Evolutionary conservation across 2,113 vertebrate species (phyloP).

Genomic region (Ceratotherium simum): DNA sequence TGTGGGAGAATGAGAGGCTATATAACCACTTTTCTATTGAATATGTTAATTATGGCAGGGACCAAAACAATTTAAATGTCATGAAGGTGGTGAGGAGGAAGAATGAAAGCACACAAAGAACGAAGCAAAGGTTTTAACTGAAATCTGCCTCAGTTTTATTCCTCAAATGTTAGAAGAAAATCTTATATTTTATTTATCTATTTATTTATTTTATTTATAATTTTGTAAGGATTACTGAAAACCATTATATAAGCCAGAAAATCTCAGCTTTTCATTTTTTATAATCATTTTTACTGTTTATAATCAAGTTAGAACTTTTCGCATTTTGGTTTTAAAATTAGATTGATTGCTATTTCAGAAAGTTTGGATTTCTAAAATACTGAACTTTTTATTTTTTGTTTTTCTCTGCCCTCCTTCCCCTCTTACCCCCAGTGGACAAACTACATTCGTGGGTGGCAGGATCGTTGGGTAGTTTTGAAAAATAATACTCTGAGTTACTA

Average conservation of each 20-base stretch:
- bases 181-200: background rate
- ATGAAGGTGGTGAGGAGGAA: background rate
- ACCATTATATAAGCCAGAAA: slow-evolving; percentile 17
- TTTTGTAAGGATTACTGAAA: slow-evolving; percentile 29
- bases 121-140: slow-evolving; percentile 30
- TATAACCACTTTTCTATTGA: slow-evolving; percentile 22
- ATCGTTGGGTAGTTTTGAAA: slow-evolving; percentile 98
- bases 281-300: slow-evolving; percentile 37
- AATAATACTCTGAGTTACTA: slow-evolving; percentile 97
- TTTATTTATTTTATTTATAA: slow-evolving; percentile 5
- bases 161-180: slow-evolving; percentile 50
- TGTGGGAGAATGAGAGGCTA: background rate
- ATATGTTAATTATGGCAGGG: slow-evolving; percentile 24
- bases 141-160: slow-evolving; percentile 28
- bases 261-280: background rate
- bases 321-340: slow-evolving; percentile 58
- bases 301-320: slow-evolving; percentile 31
- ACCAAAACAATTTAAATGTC: background rate
- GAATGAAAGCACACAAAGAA: background rate
- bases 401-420: slow-evolving; percentile 67
- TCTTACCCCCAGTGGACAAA: slow-evolving; percentile 95
- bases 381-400: slow-evolving; percentile 63
- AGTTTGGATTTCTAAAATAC: slow-evolving; percentile 66
- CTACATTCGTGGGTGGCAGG: slow-evolving; percentile 99
- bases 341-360: slow-evolving; percentile 32